phyloP scores from a whole-genome alignment of 1,140 invertebrate species.

The Choristoneura fumiferana region DNA sequence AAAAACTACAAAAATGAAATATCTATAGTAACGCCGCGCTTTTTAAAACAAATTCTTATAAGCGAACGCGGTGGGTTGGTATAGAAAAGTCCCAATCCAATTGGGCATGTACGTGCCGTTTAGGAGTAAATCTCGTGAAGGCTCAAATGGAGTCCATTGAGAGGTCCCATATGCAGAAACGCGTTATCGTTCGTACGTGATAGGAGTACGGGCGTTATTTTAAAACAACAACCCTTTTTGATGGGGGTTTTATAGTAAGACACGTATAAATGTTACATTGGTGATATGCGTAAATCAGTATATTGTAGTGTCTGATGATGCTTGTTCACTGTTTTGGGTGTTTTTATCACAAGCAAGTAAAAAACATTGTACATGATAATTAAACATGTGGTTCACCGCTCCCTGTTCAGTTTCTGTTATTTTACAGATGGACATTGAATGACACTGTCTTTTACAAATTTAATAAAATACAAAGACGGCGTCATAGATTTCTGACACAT shows the following conservation, averaged over 20 bases:
- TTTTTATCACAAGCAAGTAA: neutral
- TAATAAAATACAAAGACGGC: too few relatives aligned
- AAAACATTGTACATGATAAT: too few relatives aligned
- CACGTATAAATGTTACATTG: conserved; percentile 1
- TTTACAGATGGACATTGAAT: too few relatives aligned
- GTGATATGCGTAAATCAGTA: too few relatives aligned
- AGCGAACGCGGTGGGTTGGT: neutral
- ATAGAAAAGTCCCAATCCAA: neutral
- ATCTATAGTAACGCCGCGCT: too few relatives aligned
- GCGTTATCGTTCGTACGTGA: conserved; percentile 9
- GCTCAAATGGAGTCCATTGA: conserved; percentile 20
- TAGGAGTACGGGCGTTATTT: conserved; percentile 5
- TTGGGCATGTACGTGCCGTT: conserved; percentile 18
- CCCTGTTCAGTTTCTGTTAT: too few relatives aligned
- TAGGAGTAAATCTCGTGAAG: conserved; percentile 31
- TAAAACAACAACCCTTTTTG: neutral
- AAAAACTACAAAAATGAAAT: too few relatives aligned
- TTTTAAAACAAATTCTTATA: too few relatives aligned
- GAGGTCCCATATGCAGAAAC: conserved; percentile 2
- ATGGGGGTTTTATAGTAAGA: neutral
- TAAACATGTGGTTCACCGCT: too few relatives aligned
- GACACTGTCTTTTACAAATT: too few relatives aligned
- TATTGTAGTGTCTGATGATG: neutral
- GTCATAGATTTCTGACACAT: too few relatives aligned
- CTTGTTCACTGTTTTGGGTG: neutral